phyloP scores from a whole-genome alignment of 2,113 vertebrate genomes.

The Cyanistes caeruleus region DNA sequence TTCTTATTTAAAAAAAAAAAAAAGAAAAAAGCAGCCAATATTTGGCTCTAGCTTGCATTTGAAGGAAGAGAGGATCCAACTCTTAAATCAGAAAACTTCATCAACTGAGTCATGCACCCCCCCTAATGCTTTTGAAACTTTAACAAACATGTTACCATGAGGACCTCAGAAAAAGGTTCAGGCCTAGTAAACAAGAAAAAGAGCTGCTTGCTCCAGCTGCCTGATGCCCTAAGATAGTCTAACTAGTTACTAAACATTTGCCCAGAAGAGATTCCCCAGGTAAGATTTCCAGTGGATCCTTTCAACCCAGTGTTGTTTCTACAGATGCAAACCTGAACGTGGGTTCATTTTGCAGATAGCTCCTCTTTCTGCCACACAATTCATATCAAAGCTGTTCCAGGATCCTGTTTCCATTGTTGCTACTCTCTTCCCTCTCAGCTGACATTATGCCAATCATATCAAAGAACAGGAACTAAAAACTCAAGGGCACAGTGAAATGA shows the following conservation, averaged over 20 bases:
- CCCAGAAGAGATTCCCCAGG: background rate
- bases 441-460: background rate
- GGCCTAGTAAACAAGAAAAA: background rate
- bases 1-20: background rate
- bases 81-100: background rate
- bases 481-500: background rate
- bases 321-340: background rate
- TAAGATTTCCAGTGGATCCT: background rate
- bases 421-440: background rate
- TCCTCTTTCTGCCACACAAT: background rate
- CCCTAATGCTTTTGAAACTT: background rate
- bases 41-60: background rate
- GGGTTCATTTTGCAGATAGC: background rate
- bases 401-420: background rate
- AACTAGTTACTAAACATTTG: background rate
- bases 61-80: background rate
- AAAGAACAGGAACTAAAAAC: slow-evolving; percentile 14
- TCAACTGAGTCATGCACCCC: background rate
- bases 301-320: background rate
- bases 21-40: background rate
- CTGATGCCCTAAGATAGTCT: background rate
- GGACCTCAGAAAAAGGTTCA: background rate
- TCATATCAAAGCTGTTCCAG: background rate
- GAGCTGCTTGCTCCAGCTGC: background rate
- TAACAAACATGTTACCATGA: background rate